Conservation (phyloP, 2,797 vertebrate species). For the Phataginus tricuspis region DNA sequence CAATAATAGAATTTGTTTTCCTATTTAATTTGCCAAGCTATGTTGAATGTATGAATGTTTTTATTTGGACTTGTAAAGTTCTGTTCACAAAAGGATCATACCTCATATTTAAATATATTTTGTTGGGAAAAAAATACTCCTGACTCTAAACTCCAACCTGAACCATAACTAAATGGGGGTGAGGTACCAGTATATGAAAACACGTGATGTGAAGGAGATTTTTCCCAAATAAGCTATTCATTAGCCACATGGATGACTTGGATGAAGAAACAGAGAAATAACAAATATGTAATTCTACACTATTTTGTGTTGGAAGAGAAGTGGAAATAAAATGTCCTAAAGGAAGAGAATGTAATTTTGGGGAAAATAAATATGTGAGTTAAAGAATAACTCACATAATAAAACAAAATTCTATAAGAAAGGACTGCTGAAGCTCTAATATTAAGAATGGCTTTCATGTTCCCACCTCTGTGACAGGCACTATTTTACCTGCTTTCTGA, state of each 20-base stretch:
- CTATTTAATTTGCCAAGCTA: not conserved
- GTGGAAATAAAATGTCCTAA: not conserved
- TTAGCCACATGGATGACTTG: not conserved
- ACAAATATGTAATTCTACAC: not conserved
- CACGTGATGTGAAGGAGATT: not conserved
- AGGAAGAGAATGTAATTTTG: not conserved
- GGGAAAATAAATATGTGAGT: not conserved
- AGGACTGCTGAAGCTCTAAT: not conserved
- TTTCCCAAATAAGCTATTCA: not conserved
- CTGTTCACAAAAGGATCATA: not conserved
- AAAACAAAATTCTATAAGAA: not conserved
- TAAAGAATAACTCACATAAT: not conserved
- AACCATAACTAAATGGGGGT: not conserved
- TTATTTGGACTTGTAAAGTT: not conserved
- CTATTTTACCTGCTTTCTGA: not conserved
- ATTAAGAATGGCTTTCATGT: not conserved
- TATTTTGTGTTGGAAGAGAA: not conserved
- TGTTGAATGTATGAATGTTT: not conserved
- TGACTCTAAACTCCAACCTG: not conserved
- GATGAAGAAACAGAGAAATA: constrained; percentile 14
- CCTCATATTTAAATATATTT: not conserved
- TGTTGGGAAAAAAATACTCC: not conserved
- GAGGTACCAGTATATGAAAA: not conserved
- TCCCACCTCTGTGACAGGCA: not conserved
- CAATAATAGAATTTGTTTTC: not conserved